Percentiles rank a stretch among this genome's conserved stretches.
Conservation (phyloP, 2,888 invertebrate genomes). For the Drosophila limbata region DNA sequence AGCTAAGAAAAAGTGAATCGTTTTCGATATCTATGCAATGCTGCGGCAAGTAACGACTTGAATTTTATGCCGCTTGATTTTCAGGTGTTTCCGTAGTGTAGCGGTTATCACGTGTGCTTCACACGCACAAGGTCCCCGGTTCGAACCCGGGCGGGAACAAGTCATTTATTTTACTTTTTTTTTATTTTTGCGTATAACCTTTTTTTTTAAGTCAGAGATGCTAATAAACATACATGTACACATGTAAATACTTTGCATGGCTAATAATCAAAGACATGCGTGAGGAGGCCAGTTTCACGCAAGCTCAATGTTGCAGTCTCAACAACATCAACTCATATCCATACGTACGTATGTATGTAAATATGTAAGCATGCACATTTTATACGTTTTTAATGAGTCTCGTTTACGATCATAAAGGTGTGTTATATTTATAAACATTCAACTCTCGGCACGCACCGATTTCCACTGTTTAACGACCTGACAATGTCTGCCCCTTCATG, state of each 20-base stretch:
- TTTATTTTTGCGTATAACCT: conserved; percentile 28
- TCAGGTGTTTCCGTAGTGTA: conserved; percentile 84
- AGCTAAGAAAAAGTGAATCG: conserved; percentile 57
- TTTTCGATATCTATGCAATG: conserved; percentile 45
- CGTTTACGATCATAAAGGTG: conserved; percentile 61
- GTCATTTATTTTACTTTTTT: not conserved
- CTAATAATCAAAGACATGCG: conserved; percentile 53
- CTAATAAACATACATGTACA: conserved; percentile 27
- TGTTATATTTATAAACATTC: conserved; percentile 70
- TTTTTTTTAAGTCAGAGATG: conserved; percentile 9
- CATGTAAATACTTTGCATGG: conserved; percentile 36
- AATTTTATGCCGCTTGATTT: conserved; percentile 21
- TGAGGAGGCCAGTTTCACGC: conserved; percentile 37
- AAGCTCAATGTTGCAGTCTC: conserved; percentile 17
- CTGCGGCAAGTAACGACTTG: conserved; percentile 20
- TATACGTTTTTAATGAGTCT: conserved; percentile 66
- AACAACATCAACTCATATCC: conserved; percentile 5
- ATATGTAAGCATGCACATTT: conserved; percentile 34
- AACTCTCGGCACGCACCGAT: conserved; percentile 62
- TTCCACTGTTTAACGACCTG: conserved; percentile 65
- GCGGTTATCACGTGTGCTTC: conserved; percentile 85
- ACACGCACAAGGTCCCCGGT: conserved; percentile 85
- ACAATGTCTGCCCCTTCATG: conserved; percentile 62
- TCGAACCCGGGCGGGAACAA: conserved; percentile 85
- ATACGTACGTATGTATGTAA: not conserved